Conservation (phyloP, 2,797 vertebrate genomes). For the Halcyon leucocephala region DNA sequence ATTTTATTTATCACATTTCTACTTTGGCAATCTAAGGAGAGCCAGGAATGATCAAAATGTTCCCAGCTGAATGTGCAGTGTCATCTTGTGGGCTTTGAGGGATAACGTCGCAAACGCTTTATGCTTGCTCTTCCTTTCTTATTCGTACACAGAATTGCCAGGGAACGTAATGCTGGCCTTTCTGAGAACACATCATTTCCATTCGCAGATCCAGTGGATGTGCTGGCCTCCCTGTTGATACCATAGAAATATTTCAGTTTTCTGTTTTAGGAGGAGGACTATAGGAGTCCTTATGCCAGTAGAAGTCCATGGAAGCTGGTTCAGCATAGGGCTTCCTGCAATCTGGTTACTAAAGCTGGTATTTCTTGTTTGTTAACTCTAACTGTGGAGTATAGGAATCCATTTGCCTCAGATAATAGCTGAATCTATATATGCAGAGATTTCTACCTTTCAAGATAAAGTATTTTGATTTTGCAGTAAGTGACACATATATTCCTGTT, state of each 20-base stretch:
- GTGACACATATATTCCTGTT: neutral
- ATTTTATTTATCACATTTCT: neutral
- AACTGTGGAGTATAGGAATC: neutral
- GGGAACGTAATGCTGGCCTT: neutral
- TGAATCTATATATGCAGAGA: neutral
- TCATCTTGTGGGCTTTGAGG: neutral
- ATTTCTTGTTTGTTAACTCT: neutral
- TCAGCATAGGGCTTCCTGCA: neutral
- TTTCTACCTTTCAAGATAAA: neutral
- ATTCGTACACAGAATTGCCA: neutral
- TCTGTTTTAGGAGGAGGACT: neutral
- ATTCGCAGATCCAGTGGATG: neutral
- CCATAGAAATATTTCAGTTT: neutral
- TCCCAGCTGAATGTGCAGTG: fast-evolving
- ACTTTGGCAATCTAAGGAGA: neutral
- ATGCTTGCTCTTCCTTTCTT: neutral
- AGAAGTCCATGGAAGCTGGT: neutral
- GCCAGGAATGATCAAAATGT: neutral
- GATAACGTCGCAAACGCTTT: neutral
- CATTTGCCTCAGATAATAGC: neutral
- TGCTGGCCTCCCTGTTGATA: neutral
- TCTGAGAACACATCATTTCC: neutral
- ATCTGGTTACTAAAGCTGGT: neutral
- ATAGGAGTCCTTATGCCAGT: neutral
- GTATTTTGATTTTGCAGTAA: neutral